These are phyloP conservation scores for Pasiphila rectangulata DNA, from an alignment of 2,888 invertebrate genomes.

Conservation along the genomic window DNA sequence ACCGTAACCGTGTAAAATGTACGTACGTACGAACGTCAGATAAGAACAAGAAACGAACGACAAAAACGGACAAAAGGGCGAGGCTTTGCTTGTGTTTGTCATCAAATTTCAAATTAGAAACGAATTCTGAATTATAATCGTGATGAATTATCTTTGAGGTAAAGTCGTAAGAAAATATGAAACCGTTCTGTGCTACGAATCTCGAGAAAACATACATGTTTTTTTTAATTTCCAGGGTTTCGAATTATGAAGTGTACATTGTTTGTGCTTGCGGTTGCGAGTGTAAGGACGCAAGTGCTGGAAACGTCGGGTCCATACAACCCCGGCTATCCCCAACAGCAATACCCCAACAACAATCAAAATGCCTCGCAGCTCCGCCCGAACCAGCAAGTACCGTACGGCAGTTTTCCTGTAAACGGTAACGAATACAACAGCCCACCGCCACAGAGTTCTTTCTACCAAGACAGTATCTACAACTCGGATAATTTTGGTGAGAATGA, in stretches of 20 bases:
- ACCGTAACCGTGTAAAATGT: not conserved
- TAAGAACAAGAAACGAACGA: not conserved
- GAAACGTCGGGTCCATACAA: slow-evolving; percentile 56
- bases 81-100: slow-evolving; percentile 46
- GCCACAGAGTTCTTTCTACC: slow-evolving; percentile 69
- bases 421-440: slow-evolving; percentile 59
- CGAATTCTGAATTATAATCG: slow-evolving; percentile 35
- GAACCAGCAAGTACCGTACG: slow-evolving; percentile 65
- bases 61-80: slow-evolving; percentile 41
- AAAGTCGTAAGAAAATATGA: not conserved
- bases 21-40: not conserved
- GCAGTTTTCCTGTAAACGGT: slow-evolving; percentile 63
- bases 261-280: slow-evolving; percentile 52
- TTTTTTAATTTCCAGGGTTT: slow-evolving; percentile 35
- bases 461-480: slow-evolving; percentile 54
- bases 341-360: slow-evolving; percentile 49
- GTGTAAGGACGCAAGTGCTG: slow-evolving; percentile 56
- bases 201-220: not conserved
- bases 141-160: slow-evolving; percentile 32
- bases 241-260: slow-evolving; percentile 58
- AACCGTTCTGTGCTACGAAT: not conserved
- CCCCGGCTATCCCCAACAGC: slow-evolving; percentile 58
- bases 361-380: slow-evolving; percentile 59
- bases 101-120: slow-evolving; percentile 45
- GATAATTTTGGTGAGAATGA: slow-evolving; percentile 58